Evolutionary conservation across 2,888 invertebrate species (phyloP).

Genomic region (Scrobipalpa atriplicella): DNA sequence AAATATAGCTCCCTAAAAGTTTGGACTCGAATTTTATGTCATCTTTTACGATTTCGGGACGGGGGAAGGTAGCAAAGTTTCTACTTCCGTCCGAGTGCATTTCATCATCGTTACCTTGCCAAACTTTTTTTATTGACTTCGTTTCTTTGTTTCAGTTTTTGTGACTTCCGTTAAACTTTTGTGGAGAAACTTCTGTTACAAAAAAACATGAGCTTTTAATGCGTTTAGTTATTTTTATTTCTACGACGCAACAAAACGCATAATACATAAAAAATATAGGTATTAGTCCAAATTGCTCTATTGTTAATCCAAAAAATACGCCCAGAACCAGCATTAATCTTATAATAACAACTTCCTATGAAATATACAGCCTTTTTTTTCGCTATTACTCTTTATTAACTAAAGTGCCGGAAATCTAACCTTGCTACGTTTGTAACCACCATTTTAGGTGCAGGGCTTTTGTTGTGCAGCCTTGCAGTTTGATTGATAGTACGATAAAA

Average conservation of each 20-base stretch:
- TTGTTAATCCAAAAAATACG: neutral
- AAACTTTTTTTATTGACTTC: conserved; percentile 21
- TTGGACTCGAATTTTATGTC: conserved; percentile 5
- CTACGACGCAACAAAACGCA: neutral
- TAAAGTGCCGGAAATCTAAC: conserved; percentile 22
- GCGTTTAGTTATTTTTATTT: neutral
- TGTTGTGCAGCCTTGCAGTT: conserved; percentile 22
- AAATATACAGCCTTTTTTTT: conserved; percentile 6
- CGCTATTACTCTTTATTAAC: conserved; percentile 19
- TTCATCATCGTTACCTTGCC: conserved; percentile 25
- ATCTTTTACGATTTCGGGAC: conserved; percentile 13
- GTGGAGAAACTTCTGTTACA: neutral
- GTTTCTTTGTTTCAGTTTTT: conserved; percentile 1
- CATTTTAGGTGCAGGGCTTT: conserved; percentile 18
- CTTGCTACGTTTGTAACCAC: conserved; percentile 6
- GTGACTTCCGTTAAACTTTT: neutral
- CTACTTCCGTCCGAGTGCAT: conserved; percentile 16
- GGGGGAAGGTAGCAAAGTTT: neutral
- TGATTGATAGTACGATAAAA: neutral
- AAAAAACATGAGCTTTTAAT: neutral
- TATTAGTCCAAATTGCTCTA: neutral
- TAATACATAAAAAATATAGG: neutral
- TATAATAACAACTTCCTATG: conserved; percentile 29
- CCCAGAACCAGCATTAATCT: neutral
- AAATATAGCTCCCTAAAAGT: neutral